These are phyloP conservation scores for Strix occidentalis DNA, from an alignment of 2,797 vertebrate species.

Conservation along the genomic window DNA sequence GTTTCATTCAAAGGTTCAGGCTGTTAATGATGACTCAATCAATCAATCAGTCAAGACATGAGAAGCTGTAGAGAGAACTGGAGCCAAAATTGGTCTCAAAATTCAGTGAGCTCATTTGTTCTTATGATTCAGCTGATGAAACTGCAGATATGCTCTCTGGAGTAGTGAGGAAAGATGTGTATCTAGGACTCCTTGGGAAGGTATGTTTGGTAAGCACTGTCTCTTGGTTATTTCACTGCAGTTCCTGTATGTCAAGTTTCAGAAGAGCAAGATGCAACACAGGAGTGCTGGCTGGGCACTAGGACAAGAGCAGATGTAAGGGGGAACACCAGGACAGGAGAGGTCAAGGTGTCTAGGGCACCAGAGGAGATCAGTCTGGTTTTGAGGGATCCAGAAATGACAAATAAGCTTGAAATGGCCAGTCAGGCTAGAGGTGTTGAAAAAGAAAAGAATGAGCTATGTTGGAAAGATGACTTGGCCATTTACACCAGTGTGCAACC, in stretches of 20 bases:
- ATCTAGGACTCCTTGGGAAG: neutral
- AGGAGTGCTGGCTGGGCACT: neutral
- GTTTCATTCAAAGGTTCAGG: slow-evolving; percentile 57
- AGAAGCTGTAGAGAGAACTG: neutral
- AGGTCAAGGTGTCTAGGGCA: neutral
- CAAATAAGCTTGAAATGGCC: neutral
- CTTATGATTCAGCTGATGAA: too few relatives aligned
- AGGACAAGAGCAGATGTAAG: neutral
- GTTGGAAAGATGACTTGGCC: neutral
- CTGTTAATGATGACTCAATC: slow-evolving; percentile 61
- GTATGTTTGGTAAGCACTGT: neutral
- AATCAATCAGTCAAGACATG: slow-evolving; percentile 27
- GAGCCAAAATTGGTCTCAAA: slow-evolving; percentile 22
- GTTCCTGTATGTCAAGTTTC: neutral
- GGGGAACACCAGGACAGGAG: neutral
- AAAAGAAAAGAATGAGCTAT: neutral
- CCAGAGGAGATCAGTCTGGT: neutral
- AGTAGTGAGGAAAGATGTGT: neutral
- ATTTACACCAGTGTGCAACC: neutral
- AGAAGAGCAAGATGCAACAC: neutral
- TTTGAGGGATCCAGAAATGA: neutral
- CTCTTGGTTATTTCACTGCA: neutral
- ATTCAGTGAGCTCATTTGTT: slow-evolving; percentile 31
- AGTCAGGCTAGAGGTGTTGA: neutral
- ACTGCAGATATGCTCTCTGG: neutral